These are phyloP conservation scores for Ferrisia virgata DNA, from an alignment of 2,888 invertebrate species.

Conservation along the genomic window DNA sequence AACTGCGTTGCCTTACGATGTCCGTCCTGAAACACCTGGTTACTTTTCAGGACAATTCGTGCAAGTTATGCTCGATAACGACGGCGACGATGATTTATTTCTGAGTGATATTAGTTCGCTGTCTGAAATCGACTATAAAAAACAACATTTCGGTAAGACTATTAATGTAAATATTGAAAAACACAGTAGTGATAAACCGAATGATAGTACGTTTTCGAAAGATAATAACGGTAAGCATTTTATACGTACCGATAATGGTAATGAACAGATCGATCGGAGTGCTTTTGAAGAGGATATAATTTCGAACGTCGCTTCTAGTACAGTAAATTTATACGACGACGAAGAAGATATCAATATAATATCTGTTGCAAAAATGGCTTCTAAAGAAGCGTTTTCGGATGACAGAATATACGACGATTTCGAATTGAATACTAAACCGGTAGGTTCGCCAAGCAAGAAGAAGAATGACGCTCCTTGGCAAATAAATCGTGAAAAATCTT, in stretches of 20 bases:
- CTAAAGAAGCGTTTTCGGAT: neutral
- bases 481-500: neutral
- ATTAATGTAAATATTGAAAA: neutral
- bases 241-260: neutral
- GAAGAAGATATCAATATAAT: neutral
- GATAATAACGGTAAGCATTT: neutral
- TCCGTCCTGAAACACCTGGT: neutral
- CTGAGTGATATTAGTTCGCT: slow-evolving; percentile 16
- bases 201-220: neutral
- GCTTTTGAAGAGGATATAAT: neutral
- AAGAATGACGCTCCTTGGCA: neutral
- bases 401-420: neutral
- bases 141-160: neutral
- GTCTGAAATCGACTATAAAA: neutral
- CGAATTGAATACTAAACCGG: neutral
- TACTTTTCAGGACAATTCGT: neutral
- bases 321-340: slow-evolving; percentile 26
- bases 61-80: neutral
- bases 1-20: neutral
- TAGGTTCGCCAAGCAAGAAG: neutral
- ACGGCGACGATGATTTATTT: neutral
- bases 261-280: neutral
- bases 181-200: neutral
- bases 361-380: neutral
- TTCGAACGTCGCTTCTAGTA: neutral